Conservation (phyloP, 2,113 vertebrate species). For the Anolis sagrei region DNA sequence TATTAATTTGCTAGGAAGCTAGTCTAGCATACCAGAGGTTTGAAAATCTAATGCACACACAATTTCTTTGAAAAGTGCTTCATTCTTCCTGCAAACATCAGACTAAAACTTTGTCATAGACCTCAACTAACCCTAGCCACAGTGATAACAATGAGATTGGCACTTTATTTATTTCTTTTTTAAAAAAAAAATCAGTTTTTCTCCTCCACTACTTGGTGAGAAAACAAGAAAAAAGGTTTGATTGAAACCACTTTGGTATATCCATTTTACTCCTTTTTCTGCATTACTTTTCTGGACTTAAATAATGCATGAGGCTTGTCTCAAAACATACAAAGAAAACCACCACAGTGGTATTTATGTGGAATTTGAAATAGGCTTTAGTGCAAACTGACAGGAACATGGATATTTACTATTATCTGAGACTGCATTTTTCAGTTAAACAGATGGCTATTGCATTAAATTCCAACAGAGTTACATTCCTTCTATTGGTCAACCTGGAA, state of each 20-base stretch:
- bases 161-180: slow-evolving; percentile 3
- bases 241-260: not conserved
- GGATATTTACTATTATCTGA: not conserved
- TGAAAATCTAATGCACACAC: slow-evolving; percentile 48
- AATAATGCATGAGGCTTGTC: slow-evolving; percentile 20
- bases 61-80: slow-evolving; percentile 31
- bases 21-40: slow-evolving; percentile 42
- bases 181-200: not conserved
- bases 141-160: slow-evolving; percentile 18
- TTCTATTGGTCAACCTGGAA: not conserved
- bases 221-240: slow-evolving; percentile 2
- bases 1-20: slow-evolving; percentile 64
- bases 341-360: not conserved
- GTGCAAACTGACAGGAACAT: not conserved
- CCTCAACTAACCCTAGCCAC: slow-evolving; percentile 11
- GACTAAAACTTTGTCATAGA: slow-evolving; percentile 14
- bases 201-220: not conserved
- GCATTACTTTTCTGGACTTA: not conserved
- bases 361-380: slow-evolving; percentile 18
- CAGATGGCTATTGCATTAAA: slow-evolving; percentile 13
- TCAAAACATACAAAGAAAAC: not conserved
- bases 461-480: not conserved
- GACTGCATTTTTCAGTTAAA: slow-evolving; percentile 18
- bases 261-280: not conserved
- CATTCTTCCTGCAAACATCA: slow-evolving; percentile 15